Evolutionary conservation across 2,797 vertebrate genomes (phyloP), one percentile per base, ranked within the genome.

Genomic region (Diplodus sargus): DNA sequence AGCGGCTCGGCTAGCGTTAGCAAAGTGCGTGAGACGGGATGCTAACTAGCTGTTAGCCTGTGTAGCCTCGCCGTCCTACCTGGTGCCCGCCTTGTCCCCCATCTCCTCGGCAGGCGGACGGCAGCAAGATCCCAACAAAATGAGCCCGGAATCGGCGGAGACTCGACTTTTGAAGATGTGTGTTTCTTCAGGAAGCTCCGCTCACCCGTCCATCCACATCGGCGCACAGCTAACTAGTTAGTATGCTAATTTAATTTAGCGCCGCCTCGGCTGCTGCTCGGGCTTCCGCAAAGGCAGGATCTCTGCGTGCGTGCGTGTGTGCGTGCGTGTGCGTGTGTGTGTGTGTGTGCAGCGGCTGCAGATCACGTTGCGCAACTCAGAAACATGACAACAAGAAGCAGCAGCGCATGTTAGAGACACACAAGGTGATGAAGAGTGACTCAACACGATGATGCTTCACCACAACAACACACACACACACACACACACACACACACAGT

Each of bases 61-160:
- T 5, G 43, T 30, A 57, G 54, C 64, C 7, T 22, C 61, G 66
- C 51, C 57, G 64, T 81, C 90, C 87, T 92, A 96, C 95, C 95
- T 95, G 90, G 95, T 96, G 84, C 95, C 95, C 87, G 93, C 95
- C 91, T 95, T 96, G 93, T 96, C 95, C 92, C 94, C 95, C 95
- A 96, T 96, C 87, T 94, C 93, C 93, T 91, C 91, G 90, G 91
- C 92, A 91, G 89, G 87, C 90, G 71, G 85, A 88, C 79, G 85
- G 70, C 73, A 79, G 72, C 59, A 75, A 39, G 76, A 74, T 83
- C 83, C 76, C 83, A 17, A 87, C 90, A 82, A 83, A 88, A 80
- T 72, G 79, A 86, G 78, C 69, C 85, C 74, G 69, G 61, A 70
- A 16, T 58, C 76, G 74, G 61, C 1, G 59, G 64, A 23, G 70